Evolutionary conservation across 1,140 invertebrate genomes (phyloP).

Genomic region (Euura saliciscinereae): DNA sequence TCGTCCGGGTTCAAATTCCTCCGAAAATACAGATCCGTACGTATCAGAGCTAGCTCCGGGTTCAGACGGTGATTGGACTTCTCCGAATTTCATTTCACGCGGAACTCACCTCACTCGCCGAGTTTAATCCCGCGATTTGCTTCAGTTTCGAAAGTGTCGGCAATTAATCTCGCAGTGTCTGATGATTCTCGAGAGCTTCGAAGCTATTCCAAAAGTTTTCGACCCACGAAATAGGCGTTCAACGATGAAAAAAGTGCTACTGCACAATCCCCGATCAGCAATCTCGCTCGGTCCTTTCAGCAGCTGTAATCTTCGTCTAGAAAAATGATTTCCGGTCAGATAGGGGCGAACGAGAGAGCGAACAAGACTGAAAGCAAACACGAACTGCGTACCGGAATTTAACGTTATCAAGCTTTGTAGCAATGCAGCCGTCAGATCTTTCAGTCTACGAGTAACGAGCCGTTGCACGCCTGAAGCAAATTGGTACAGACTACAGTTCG

Average conservation of each 20-base stretch:
- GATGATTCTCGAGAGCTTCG: not conserved
- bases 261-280: too few species aligned
- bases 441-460: too few species aligned
- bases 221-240: not conserved
- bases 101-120: not conserved
- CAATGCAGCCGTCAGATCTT: too few species aligned
- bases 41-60: not conserved
- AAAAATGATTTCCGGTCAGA: not conserved
- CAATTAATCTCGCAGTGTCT: not conserved
- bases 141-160: not conserved
- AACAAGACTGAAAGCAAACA: not conserved
- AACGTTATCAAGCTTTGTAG: too few species aligned
- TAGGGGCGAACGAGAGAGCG: not conserved
- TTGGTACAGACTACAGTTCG: too few species aligned
- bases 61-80: not conserved
- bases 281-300: not conserved
- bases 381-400: not conserved
- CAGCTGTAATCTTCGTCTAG: not conserved
- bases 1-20: not conserved
- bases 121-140: not conserved
- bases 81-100: constrained; percentile 1
- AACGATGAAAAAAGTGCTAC: too few species aligned
- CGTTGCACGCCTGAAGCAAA: too few species aligned
- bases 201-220: not conserved
- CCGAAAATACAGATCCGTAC: not conserved